Conservation (phyloP, 2,797 vertebrate species). For the Leucoraja ocellata region DNA sequence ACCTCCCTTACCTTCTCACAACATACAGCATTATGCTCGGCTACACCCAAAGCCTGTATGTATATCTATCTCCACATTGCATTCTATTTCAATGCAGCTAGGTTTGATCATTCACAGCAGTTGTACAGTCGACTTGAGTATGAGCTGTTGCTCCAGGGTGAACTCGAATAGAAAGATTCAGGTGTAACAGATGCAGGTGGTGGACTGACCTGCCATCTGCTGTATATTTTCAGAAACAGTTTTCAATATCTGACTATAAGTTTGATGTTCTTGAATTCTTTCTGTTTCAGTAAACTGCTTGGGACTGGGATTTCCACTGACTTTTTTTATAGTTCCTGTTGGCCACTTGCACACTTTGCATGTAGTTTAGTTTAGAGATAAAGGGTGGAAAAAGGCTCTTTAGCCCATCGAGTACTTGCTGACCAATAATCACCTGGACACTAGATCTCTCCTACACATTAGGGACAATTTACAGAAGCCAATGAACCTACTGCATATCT, state of each 20-base stretch:
- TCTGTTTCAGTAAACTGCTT: not conserved
- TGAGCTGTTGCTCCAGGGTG: not conserved
- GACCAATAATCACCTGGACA: too few species aligned
- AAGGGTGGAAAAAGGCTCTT: too few species aligned
- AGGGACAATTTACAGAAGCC: too few species aligned
- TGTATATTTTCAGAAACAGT: not conserved
- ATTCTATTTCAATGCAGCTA: not conserved
- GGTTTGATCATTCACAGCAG: not conserved
- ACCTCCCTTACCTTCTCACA: too few species aligned
- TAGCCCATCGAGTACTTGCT: too few species aligned
- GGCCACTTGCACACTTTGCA: not conserved
- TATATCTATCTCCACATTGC: not conserved
- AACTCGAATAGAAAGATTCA: not conserved
- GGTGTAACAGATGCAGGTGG: not conserved
- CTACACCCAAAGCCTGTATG: not conserved
- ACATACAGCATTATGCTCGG: not conserved
- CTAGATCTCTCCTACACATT: too few species aligned
- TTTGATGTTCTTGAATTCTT: not conserved
- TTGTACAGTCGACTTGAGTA: not conserved
- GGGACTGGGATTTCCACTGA: not conserved
- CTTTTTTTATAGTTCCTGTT: too few species aligned
- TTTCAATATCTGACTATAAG: not conserved
- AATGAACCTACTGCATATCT: too few species aligned
- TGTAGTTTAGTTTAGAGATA: too few species aligned
- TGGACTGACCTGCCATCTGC: not conserved